A percentile compares a stretch with the other conserved stretches of the same genome.
Evolutionary conservation across 2,113 vertebrate species (phyloP).

Genomic region (Isichthys henryi): DNA sequence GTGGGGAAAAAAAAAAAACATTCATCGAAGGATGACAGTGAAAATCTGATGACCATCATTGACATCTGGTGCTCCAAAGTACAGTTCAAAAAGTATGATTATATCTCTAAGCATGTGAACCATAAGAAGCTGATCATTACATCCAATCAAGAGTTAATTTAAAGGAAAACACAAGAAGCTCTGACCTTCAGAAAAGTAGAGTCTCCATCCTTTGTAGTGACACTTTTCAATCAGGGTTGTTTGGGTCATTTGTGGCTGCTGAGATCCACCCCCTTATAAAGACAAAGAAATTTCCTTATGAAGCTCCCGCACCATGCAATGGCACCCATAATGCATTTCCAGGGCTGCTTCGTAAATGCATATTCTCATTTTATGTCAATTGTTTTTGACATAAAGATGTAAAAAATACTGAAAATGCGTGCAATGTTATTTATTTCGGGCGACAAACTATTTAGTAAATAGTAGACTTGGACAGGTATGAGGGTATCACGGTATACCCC

Average conservation of each 20-base stretch:
- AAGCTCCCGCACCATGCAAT: background rate
- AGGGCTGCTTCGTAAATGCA: background rate
- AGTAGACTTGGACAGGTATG: background rate
- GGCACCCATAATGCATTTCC: background rate
- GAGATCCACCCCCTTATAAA: conserved; percentile 24
- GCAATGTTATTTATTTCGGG: background rate
- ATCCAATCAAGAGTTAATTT: background rate
- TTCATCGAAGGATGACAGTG: background rate
- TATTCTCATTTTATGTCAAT: background rate
- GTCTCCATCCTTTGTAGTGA: conserved; percentile 87
- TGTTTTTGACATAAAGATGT: background rate
- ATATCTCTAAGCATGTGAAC: background rate
- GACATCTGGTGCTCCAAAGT: background rate
- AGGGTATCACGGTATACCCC: background rate
- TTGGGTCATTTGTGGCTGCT: conserved; percentile 52
- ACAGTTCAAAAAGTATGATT: background rate
- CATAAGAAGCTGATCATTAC: background rate
- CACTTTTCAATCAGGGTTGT: conserved; percentile 66
- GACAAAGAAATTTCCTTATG: background rate
- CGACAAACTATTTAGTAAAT: background rate
- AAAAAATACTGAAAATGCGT: background rate
- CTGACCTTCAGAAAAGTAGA: conserved; percentile 90
- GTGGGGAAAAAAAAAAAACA: background rate
- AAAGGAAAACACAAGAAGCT: background rate
- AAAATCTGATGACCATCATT: background rate